Percentiles rank a stretch among this genome's conserved stretches.
Evolutionary conservation across 2,888 invertebrate species (phyloP).

Genomic region (Bombylius major): DNA sequence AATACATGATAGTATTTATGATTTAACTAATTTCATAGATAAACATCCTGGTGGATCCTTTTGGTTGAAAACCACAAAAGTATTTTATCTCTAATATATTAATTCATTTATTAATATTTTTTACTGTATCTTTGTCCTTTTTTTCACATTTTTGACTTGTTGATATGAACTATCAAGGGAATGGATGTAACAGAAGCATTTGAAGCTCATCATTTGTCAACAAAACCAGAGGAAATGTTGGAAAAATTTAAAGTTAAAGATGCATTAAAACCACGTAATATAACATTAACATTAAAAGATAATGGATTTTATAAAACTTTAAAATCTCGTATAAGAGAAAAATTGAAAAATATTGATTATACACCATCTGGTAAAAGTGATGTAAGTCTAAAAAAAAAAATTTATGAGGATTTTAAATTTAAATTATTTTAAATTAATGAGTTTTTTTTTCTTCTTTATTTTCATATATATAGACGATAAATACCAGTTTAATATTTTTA

Average conservation of each 20-base stretch:
- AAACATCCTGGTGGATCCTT: constrained; percentile 75
- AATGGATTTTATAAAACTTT: constrained; percentile 63
- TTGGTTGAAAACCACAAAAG: constrained; percentile 58
- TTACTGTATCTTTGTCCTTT: too few species aligned
- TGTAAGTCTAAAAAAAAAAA: constrained; percentile 17
- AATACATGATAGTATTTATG: constrained; percentile 63
- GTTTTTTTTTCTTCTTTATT: background rate
- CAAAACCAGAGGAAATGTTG: constrained; percentile 44
- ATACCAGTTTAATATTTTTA: constrained; percentile 31
- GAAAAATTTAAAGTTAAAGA: constrained; percentile 52
- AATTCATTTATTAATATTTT: too few species aligned
- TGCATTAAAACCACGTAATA: constrained; percentile 49
- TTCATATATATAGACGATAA: constrained; percentile 25
- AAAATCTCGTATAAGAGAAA: constrained; percentile 44
- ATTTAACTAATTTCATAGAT: constrained; percentile 60
- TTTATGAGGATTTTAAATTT: background rate
- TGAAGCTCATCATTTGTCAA: constrained; percentile 56
- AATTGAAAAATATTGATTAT: constrained; percentile 43
- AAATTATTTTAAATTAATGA: too few species aligned
- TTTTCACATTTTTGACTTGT: background rate
- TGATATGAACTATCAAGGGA: constrained; percentile 37
- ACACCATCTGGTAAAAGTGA: constrained; percentile 27
- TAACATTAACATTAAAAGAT: constrained; percentile 59
- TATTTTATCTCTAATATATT: constrained; percentile 18
- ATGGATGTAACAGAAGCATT: constrained; percentile 73